Evolutionary conservation across 35 echinoderm and acorn worm species (phyloP), one percentile per base, ranked within the genome.

Genomic region (Eucidaris tribuloides): DNA sequence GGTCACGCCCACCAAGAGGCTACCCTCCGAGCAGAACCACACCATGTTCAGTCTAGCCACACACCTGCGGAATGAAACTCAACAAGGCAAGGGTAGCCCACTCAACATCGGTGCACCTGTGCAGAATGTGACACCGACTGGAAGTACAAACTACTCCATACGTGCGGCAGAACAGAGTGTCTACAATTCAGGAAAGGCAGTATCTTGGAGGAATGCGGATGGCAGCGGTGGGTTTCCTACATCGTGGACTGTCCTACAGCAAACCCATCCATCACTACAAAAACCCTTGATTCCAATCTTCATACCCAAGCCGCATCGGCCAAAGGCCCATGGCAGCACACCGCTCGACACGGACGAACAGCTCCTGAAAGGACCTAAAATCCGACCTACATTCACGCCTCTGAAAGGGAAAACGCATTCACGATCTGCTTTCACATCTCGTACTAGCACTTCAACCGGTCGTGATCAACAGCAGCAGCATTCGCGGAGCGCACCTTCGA

Each of bases 221-320:
- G n/a, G n/a, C n/a, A n/a, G n/a, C n/a, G n/a, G n/a, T n/a, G n/a
- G n/a, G n/a, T n/a, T n/a, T n/a, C n/a, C n/a, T n/a, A n/a, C n/a
- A n/a, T n/a, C n/a, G n/a, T n/a, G n/a, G n/a, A n/a, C n/a, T n/a
- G n/a, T n/a, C n/a, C n/a, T n/a, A n/a, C n/a, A n/a, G n/a, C n/a
- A n/a, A n/a, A n/a, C n/a, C n/a, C n/a, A n/a, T n/a, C n/a, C n/a
- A n/a, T n/a, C n/a, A n/a, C n/a, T n/a, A n/a, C n/a, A n/a, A 19
- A 38, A 22, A 22, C 68, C 68, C 17, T 42, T 74, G 38, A 40
- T 74, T 33, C 68, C 68, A 15, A 74, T 74, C 40, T 74, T 74
- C n/a, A 74, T 42, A 5, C 68, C 68, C 33, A 74, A 74, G 37
- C 68, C 68, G 44, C 25, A 33, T 44, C 68, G 14, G 2, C 44